Evolutionary conservation across 2,888 invertebrate species (phyloP).

Genomic region (Parnassius orleans): DNA sequence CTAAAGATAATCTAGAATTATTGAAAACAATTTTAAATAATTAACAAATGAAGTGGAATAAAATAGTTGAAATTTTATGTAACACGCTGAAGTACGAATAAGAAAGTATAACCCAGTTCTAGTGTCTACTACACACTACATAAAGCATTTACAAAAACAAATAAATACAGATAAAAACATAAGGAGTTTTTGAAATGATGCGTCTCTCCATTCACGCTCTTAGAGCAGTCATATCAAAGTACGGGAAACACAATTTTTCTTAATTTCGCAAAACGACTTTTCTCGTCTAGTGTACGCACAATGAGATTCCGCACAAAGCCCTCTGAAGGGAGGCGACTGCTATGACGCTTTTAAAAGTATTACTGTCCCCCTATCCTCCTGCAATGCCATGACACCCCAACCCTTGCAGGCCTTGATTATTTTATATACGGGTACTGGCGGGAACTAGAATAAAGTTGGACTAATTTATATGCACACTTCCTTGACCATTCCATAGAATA

Average conservation of each 20-base stretch:
- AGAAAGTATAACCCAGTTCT: background rate
- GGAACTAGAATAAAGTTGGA: background rate
- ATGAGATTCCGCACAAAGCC: slow-evolving; percentile 61
- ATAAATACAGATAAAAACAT: slow-evolving; percentile 20
- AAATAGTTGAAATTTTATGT: too few relatives aligned
- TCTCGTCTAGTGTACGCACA: slow-evolving; percentile 57
- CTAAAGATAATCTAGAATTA: too few relatives aligned
- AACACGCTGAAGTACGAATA: too few relatives aligned
- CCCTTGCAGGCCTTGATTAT: slow-evolving; percentile 46
- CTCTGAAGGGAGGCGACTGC: slow-evolving; percentile 51
- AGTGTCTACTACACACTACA: background rate
- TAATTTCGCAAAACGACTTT: slow-evolving; percentile 43
- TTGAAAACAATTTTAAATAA: too few relatives aligned
- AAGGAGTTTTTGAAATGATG: slow-evolving; percentile 23
- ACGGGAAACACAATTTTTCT: slow-evolving; percentile 31
- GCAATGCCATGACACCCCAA: slow-evolving; percentile 42
- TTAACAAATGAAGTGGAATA: too few relatives aligned
- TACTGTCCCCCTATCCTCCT: slow-evolving; percentile 51
- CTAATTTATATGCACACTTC: background rate
- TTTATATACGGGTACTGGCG: slow-evolving; percentile 30
- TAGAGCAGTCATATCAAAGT: slow-evolving; percentile 20
- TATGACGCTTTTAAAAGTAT: slow-evolving; percentile 77
- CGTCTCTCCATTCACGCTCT: slow-evolving; percentile 23
- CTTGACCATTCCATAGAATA: too few relatives aligned
- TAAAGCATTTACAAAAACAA: slow-evolving; percentile 15